Conservation (phyloP, 35 echinoderm and acorn worm species). For the Chiridota heheva region DNA sequence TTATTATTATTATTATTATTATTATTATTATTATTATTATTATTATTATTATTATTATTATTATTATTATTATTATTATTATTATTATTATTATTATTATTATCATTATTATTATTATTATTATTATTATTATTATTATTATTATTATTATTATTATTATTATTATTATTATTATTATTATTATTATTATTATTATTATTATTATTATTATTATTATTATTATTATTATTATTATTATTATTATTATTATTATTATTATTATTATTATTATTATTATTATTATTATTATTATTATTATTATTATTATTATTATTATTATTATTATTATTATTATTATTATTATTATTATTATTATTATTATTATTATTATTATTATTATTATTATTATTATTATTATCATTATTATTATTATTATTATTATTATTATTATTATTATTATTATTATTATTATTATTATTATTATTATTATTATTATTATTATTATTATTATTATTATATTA, state of each 20-base stretch:
- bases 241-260: not conserved
- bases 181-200: not conserved
- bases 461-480: too few relatives aligned
- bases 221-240: not conserved
- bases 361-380: not conserved
- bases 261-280: not conserved
- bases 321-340: not conserved
- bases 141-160: not conserved
- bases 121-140: not conserved
- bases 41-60: not conserved
- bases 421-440: too few relatives aligned
- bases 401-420: slow-evolving; percentile 29
- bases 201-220: not conserved
- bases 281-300: not conserved
- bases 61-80: not conserved
- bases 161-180: not conserved
- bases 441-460: too few relatives aligned
- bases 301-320: not conserved
- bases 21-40: slow-evolving; percentile 4
- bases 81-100: not conserved
- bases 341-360: not conserved
- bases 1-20: too few relatives aligned
- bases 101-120: not conserved
- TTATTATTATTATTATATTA: too few relatives aligned
- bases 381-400: slow-evolving; percentile 2